Evolutionary conservation across 2,888 invertebrate genomes (phyloP), one percentile per base, ranked within the genome.

Genomic region (Pristionchus maxplancki): DNA sequence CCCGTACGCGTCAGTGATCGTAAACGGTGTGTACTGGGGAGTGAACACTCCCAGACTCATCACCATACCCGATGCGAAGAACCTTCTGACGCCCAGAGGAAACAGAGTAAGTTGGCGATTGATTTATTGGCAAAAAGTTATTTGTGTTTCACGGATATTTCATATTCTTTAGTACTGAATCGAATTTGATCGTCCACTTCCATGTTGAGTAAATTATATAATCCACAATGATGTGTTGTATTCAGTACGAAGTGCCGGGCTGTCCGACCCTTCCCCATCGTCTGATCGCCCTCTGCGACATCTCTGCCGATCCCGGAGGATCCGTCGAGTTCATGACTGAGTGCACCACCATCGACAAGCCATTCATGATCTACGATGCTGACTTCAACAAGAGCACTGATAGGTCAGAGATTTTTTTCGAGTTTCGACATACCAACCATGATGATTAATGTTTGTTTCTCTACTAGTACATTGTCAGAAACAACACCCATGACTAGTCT

Each of bases 1-100:
- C 0, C 98, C 99, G 0, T 98, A 98, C 95, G 98, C 98, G 0
- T 98, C 98, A 0, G 97, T 98, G 1, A 97, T 99, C 89, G 96
- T 99, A 78, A 99, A 99, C 95, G 98, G 99, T 48, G 99, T 99
- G 93, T 99, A 99, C 95, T 99, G 98, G 98, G 98, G 98, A 0
- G 97, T 98, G 0, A 97, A 97, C 93, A 97, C 98, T 91, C 99
- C 99, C 0, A 97, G 98, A 95, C 95, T 99, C 50, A 96, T 99
- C 87, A 98, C 98, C 3, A 98, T 99, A 91, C 99, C 99, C 0
- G 99, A 99, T 95, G 99, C 99, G 0, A 99, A 99, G 95, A 97
- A 97, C 93, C 96, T 99, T 3, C 96, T 99, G 48, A 93, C 93
- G 11, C 83, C 58, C 90, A 34, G 44, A 50, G 28, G 78, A 78